Evolutionary conservation across 2,797 vertebrate species (phyloP), one percentile per base, ranked within the genome.

Genomic region (Pangasius mekongensis): DNA sequence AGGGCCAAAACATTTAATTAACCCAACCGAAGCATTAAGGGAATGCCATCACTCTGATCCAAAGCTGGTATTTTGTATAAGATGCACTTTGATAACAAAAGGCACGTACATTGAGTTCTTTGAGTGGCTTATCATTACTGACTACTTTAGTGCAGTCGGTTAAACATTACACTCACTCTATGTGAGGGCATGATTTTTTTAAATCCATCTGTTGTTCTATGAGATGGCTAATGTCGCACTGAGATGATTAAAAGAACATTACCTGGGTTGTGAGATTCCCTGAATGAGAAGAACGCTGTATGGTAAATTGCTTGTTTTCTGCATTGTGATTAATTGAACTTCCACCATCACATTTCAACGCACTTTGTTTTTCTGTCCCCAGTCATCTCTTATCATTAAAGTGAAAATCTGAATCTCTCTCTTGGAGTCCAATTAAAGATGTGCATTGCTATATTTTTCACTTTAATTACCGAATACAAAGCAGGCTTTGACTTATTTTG

Each of bases 361-460:
- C 93, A 96, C 97, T 98, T 98, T 98, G 97, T 99, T 99, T 98
- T 98, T 97, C 97, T 97, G 97, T 98, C 96, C 97, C 97, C 94
- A 98, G 98, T 98, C 98, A 99, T 99, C 97, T 97, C 97, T 97
- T 98, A 98, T 99, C 99, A 99, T 98, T 98, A 99, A 99, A 98
- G 98, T 98, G 97, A 98, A 97, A 99, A 98, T 98, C 97, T 96
- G 96, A 97, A 98, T 99, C 98, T 98, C 98, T 98, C 98, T 98
- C 98, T 97, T 97, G 98, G 99, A 98, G 99, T 98, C 99, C 99
- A 99, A 99, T 99, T 99, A 99, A 98, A 98, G 98, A 99, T 99
- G 99, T 99, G 98, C 98, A 98, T 98, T 97, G 97, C 97, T 97
- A 97, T 98, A 99, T 99, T 99, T 99, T 99, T 99, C 99, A 99